phyloP scores from a whole-genome alignment of 2,797 vertebrate genomes.

The Carduelis carduelis region DNA sequence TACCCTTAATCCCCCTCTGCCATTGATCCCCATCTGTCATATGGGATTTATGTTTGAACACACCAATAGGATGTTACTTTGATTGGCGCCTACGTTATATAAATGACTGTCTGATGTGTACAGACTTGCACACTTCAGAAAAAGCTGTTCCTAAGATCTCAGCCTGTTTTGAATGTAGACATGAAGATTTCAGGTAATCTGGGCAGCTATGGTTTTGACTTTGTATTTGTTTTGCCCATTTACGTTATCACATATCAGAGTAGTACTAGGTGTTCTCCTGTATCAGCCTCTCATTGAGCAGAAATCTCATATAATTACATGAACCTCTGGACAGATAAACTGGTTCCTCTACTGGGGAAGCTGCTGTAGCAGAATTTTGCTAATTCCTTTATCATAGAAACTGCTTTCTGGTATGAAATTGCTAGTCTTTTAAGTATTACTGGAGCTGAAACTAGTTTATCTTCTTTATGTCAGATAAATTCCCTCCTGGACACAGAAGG shows the following conservation, averaged over 20 bases:
- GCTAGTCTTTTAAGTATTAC: not conserved
- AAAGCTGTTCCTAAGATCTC: not conserved
- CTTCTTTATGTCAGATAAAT: not conserved
- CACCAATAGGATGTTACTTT: not conserved
- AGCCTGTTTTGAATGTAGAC: too few species aligned
- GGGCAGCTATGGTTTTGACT: not conserved
- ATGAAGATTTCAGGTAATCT: not conserved
- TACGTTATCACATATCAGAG: rapidly evolving
- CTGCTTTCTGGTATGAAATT: not conserved
- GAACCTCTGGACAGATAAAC: not conserved
- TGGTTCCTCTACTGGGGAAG: not conserved
- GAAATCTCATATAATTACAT: not conserved
- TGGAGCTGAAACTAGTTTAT: not conserved
- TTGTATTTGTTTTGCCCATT: not conserved
- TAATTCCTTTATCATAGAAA: not conserved
- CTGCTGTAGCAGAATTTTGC: not conserved
- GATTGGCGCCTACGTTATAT: not conserved
- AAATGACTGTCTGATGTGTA: not conserved
- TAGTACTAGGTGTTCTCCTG: not conserved
- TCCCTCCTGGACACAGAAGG: not conserved
- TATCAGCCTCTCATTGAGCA: not conserved
- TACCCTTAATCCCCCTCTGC: conserved; percentile 22
- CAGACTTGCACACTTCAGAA: not conserved
- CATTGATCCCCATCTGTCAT: conserved; percentile 38
- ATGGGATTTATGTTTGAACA: not conserved